Evolutionary conservation across 1,140 invertebrate species (phyloP), one percentile per base, ranked within the genome.

Genomic region (Mylabris phalerata): DNA sequence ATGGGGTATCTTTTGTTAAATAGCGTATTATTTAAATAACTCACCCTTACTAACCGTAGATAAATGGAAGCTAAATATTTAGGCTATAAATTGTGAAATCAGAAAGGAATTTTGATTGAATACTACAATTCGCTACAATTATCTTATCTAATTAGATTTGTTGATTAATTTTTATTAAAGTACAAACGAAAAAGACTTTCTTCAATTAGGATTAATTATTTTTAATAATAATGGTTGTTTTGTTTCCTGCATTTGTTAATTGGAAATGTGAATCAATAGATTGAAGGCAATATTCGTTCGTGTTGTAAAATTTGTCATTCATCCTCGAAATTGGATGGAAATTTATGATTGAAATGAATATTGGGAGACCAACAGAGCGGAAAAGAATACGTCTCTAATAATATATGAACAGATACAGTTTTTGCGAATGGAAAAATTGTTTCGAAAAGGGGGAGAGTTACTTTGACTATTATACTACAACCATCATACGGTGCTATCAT

Each of bases 311-410:
- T 73, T 73, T 67, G 62, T 65, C 71, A 70, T 73, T 71, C 71
- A 71, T 67, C 64, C 66, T 66, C 69, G 71, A 72, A 68, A 68
- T 69, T 72, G 68, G 69, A 73, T 69, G 69, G 67, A 63, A 68
- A 71, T 71, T 71, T 72, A 65, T 66, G 67, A 71, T 71, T 67
- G 71, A 68, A 71, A 73, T 73, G 70, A 71, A 71, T 69, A 70
- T 70, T 69, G 68, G 65, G 49, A 46, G 50, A 55, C 50, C 61
- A 52, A 46, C 54, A 51, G 50, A 50, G 59, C 55, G 57, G 64
- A 67, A 67, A 64, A 65, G 63, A 69, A 68, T 67, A 67, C 61
- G 65, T 51, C 50, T 51, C 59, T 59, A 66, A 63, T 63, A 60
- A 66, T 66, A 62, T 56, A 58, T 58, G 60, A 62, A 62, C 54